Conservation (phyloP, 2,797 vertebrate genomes). For the Propithecus perrieri region DNA sequence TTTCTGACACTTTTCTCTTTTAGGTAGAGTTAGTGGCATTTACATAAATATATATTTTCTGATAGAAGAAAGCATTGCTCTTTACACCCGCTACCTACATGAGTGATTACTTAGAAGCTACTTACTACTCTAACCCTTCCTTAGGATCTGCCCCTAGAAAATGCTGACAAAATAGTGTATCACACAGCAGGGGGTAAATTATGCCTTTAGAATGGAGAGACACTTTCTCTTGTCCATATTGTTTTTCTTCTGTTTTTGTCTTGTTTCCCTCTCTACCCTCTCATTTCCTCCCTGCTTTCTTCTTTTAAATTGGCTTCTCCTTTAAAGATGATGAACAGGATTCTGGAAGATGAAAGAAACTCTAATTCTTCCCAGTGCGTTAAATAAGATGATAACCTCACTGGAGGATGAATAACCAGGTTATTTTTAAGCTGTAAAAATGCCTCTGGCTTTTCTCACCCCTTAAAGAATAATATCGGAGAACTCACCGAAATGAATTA, state of each 20-base stretch:
- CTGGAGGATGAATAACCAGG: neutral
- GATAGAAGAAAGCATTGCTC: neutral
- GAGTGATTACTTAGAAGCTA: neutral
- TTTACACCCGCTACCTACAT: neutral
- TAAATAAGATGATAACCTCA: neutral
- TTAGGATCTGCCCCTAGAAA: neutral
- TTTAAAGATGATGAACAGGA: constrained; percentile 3
- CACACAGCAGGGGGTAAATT: neutral
- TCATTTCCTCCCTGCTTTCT: neutral
- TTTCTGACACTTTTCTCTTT: constrained; percentile 14
- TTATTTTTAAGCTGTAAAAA: constrained; percentile 17
- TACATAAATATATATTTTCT: constrained; percentile 12
- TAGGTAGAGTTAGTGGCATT: neutral
- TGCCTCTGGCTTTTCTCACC: neutral
- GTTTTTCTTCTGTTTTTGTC: neutral
- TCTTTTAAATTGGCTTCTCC: neutral
- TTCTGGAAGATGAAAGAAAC: neutral
- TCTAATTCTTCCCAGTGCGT: neutral
- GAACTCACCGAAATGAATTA: neutral
- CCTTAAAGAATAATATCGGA: constrained; percentile 3
- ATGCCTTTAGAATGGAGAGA: neutral
- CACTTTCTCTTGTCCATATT: neutral
- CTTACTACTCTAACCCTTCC: neutral
- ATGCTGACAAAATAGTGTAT: neutral
- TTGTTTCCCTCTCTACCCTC: neutral